Evolutionary conservation across 1,140 invertebrate species (phyloP), one percentile per base, ranked within the genome.

Genomic region (Rhyzopertha dominica): DNA sequence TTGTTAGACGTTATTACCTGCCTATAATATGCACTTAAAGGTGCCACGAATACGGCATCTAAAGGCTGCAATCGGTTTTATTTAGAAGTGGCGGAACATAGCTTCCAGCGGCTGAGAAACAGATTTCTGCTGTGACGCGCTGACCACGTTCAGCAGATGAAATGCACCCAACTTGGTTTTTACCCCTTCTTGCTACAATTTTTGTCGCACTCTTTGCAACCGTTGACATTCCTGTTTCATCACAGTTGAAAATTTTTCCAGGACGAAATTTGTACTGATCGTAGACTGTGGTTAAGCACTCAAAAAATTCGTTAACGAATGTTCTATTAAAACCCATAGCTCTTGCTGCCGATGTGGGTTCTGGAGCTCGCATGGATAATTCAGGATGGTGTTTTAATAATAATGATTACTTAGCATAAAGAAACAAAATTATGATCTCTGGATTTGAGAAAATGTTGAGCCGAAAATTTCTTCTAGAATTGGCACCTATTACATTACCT

Each of bases 281-380:
- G 16, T 59, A 39, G 5, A 59, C 49, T 16, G 51, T 23, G 45
- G 53, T 45, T n/a, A 59, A 44, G 18, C 50, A 37, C 31, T 56
- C 42, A 47, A 60, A 66, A 47, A 65, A 63, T 13, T 51, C n/a
- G 17, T 58, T 22, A 8, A 66, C 55, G 34, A 57, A 53, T 24
- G 56, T 36, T 48, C 52, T 56, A 40, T 64, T 67, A 41, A 71
- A 71, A 4, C 64, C 62, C 42, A 47, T 54, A 10, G 58, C 57
- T 45, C 66, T 49, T 5, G 60, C 57, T n/a, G 70, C 25, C 23
- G 60, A 68, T 13, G 69, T 73, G 17, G 59, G 49, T 52, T 75
- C 63, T 22, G 70, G 62, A 41, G 42, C 52, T 44, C 69, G 49
- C 26, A 72, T 29, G 8, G 56, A 57, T 32, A 71, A 26, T 19